Evolutionary conservation across 2,797 vertebrate genomes (phyloP).

Genomic region (Morelia viridis): DNA sequence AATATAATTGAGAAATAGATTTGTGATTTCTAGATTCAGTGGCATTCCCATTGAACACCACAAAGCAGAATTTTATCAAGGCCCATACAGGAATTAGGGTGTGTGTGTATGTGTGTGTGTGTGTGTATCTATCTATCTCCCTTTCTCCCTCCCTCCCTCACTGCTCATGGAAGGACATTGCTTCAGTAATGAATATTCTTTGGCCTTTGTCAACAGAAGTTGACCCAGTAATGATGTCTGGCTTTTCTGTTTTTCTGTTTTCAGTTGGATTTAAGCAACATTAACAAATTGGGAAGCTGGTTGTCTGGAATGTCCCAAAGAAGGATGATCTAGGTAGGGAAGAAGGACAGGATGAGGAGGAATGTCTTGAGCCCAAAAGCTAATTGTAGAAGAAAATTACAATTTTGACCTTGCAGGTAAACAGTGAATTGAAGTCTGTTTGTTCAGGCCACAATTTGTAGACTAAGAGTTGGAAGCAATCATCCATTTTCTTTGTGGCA

Average conservation of each 20-base stretch:
- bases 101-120: too few species aligned
- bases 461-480: neutral
- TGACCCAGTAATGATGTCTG: neutral
- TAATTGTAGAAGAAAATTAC: neutral
- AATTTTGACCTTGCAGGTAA: neutral
- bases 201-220: neutral
- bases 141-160: too few species aligned
- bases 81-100: neutral
- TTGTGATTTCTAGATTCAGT: neutral
- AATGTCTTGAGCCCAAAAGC: neutral
- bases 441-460: neutral
- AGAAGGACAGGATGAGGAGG: neutral
- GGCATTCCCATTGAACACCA: neutral
- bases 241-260: neutral
- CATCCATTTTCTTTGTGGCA: constrained; percentile 15
- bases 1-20: neutral
- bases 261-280: neutral
- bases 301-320: neutral
- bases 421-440: neutral
- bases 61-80: neutral
- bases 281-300: neutral
- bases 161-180: neutral
- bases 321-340: constrained; percentile 1
- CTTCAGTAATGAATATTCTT: neutral
- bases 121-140: too few species aligned